A percentile compares a stretch with the other conserved stretches of the same genome.
phyloP scores from a whole-genome alignment of 2,113 vertebrate genomes.

The Craseonycteris thonglongyai region DNA sequence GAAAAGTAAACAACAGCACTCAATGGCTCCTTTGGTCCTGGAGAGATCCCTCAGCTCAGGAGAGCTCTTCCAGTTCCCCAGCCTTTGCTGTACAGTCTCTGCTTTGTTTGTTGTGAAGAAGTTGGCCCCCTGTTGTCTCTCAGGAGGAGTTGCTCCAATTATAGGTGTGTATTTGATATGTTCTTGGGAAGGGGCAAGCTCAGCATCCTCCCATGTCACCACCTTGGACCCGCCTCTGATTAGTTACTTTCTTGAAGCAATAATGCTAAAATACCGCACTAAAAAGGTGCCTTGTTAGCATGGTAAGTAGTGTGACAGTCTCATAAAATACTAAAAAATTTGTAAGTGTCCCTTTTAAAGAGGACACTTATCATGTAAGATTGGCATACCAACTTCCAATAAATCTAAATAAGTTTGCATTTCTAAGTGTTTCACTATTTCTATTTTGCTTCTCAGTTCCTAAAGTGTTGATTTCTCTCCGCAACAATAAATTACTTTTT shows the following conservation, averaged over 20 bases:
- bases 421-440: constrained; percentile 42
- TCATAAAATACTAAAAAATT: neutral
- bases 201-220: neutral
- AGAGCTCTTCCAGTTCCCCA: neutral
- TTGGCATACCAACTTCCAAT: constrained; percentile 35
- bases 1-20: neutral
- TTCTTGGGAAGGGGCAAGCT: neutral
- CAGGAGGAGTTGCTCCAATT: neutral
- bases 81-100: neutral
- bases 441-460: constrained; percentile 50
- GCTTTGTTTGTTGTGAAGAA: neutral
- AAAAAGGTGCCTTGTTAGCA: too few species aligned
- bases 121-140: neutral
- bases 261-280: neutral
- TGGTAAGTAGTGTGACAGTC: too few species aligned
- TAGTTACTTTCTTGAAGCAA: neutral
- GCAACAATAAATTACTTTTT: neutral
- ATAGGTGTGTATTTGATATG: neutral
- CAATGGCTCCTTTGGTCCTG: neutral
- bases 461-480: constrained; percentile 14
- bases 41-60: neutral
- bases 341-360: neutral
- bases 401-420: constrained; percentile 47
- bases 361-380: neutral
- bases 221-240: neutral